phyloP scores from a whole-genome alignment of 2,113 vertebrate genomes.

The Fregetta grallaria region DNA sequence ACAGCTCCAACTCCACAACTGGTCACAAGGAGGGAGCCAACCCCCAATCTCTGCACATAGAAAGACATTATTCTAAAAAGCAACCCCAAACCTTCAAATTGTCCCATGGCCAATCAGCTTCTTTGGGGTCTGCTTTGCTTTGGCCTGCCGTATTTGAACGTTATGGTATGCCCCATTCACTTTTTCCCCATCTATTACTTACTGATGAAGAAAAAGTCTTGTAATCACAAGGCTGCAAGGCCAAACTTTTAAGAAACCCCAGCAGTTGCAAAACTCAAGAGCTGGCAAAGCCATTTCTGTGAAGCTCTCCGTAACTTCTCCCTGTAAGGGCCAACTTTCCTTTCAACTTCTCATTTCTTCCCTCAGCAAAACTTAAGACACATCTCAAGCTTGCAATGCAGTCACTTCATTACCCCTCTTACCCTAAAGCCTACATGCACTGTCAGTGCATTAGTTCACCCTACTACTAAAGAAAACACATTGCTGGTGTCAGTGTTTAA shows the following conservation, averaged over 20 bases:
- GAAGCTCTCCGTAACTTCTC: not conserved
- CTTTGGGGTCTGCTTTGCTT: not conserved
- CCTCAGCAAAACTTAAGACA: not conserved
- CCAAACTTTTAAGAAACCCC: not conserved
- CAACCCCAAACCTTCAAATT: not conserved
- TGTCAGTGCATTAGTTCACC: not conserved
- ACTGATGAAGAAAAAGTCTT: not conserved
- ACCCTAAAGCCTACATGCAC: not conserved
- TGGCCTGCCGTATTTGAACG: not conserved
- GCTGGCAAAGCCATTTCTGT: not conserved
- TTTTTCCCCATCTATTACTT: not conserved
- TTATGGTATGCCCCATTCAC: not conserved
- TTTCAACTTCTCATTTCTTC: slow-evolving; percentile 21
- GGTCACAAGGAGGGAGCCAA: not conserved
- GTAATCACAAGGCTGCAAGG: not conserved
- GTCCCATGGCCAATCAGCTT: not conserved
- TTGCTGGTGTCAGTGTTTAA: not conserved
- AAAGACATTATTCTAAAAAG: not conserved
- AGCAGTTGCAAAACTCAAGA: not conserved
- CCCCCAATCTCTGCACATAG: not conserved
- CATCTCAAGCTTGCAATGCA: not conserved
- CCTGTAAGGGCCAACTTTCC: not conserved
- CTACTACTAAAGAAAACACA: not conserved
- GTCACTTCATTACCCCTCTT: not conserved
- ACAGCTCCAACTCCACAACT: not conserved